Evolutionary conservation across 2,888 invertebrate genomes (phyloP).

Genomic region (Mellilla xanthometata): DNA sequence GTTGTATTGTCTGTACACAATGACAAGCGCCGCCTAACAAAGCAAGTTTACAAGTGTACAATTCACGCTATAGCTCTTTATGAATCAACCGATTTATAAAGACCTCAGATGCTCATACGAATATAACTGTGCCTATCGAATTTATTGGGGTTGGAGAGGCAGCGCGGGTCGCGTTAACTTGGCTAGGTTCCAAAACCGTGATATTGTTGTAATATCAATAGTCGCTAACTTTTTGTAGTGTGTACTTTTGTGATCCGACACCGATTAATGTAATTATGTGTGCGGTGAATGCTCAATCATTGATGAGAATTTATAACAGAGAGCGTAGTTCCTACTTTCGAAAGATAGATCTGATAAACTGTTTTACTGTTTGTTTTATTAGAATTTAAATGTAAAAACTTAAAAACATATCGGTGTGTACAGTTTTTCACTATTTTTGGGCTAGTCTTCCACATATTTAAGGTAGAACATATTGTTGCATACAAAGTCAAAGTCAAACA

Average conservation of each 20-base stretch:
- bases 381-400: too few species aligned
- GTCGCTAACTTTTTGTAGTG: constrained; percentile 73
- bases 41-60: constrained; percentile 78
- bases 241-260: constrained; percentile 65
- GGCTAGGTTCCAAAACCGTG: constrained; percentile 75
- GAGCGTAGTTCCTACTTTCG: too few species aligned
- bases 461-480: too few species aligned
- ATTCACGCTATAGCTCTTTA: constrained; percentile 79
- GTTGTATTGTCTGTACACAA: constrained; percentile 78
- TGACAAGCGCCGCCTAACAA: constrained; percentile 77
- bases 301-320: constrained; percentile 26
- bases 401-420: too few species aligned
- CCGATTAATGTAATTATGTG: constrained; percentile 72
- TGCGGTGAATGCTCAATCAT: constrained; percentile 42
- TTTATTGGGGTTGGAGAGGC: constrained; percentile 39
- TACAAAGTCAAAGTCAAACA: too few species aligned
- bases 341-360: too few species aligned
- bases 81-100: constrained; percentile 62
- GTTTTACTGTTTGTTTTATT: too few species aligned
- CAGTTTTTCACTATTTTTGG: too few species aligned
- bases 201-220: constrained; percentile 80
- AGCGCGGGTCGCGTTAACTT: constrained; percentile 48
- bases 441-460: too few species aligned
- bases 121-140: constrained; percentile 38
- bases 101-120: constrained; percentile 55